A percentile compares a stretch with the other conserved stretches of the same genome.
Conservation (phyloP, 2,113 vertebrate genomes). For the Caranx melampygus region DNA sequence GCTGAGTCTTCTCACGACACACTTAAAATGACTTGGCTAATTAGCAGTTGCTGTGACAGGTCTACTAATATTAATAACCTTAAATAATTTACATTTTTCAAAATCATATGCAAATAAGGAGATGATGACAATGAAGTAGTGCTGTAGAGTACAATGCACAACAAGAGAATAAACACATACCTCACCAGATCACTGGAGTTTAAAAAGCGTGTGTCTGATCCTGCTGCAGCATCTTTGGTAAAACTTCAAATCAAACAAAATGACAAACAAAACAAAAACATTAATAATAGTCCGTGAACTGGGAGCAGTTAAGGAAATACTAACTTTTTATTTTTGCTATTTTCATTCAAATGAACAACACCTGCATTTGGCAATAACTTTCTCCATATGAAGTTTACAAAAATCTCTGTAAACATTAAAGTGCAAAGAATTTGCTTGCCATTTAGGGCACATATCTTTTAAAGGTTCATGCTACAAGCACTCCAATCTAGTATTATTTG, state of each 20-base stretch:
- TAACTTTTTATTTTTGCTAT: slow-evolving; percentile 75
- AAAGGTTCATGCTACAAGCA: slow-evolving; percentile 84
- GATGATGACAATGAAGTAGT: slow-evolving; percentile 50
- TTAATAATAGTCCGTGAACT: slow-evolving; percentile 43
- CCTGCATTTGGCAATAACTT: slow-evolving; percentile 77
- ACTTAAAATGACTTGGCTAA: slow-evolving; percentile 54
- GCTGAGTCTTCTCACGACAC: slow-evolving; percentile 49
- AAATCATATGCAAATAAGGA: slow-evolving; percentile 58
- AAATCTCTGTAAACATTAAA: slow-evolving; percentile 85
- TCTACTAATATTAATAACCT: slow-evolving; percentile 64
- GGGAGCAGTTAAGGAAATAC: slow-evolving; percentile 71
- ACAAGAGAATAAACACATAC: not conserved
- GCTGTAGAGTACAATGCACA: slow-evolving; percentile 9
- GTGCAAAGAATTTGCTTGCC: slow-evolving; percentile 81
- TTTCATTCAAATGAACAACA: slow-evolving; percentile 81
- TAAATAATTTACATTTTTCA: slow-evolving; percentile 74
- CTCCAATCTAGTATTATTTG: slow-evolving; percentile 60
- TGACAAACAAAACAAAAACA: not conserved
- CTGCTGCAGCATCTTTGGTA: not conserved
- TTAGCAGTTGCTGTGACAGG: slow-evolving; percentile 75
- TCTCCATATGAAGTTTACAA: slow-evolving; percentile 79
- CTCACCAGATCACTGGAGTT: not conserved
- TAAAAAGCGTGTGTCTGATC: not conserved
- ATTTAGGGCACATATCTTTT: slow-evolving; percentile 74
- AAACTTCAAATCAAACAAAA: slow-evolving; percentile 5